Base-by-base conservation (phyloP, 37 sponge, comb jelly and placozoan species). In the Agelas oroides region DNA sequence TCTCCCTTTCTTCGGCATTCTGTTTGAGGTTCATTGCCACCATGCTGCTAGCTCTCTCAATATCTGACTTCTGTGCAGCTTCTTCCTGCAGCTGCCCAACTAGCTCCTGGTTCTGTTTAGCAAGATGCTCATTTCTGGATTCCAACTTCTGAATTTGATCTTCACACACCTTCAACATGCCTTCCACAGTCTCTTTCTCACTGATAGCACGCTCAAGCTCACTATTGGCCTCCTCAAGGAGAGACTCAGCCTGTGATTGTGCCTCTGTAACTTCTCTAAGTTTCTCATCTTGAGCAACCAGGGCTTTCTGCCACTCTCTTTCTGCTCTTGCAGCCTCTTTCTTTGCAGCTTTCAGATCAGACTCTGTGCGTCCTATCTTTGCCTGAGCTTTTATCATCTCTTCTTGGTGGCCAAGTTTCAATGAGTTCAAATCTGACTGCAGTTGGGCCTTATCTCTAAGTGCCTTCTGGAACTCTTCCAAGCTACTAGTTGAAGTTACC, bases 371-470 rank as follows among this genome's bases (percentile, higher is more conserved):
- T 33, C 62, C 52, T 15, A 58, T 34, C 57, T 82, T 89, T n/a
- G 87, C 87, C 33, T 82, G 75, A 61, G 31, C 23, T 55, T 83
- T 86, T 24, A 83, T 41, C 60, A 40, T 19, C 64, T 93, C 90
- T 1, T 78, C 73, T 35, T 93, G 94, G 38, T 86, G 74, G 56
- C 12, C 65, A 5, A 89, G 34, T 62, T 81, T 86, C 57, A 59
- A 55, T 53, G 85, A 37, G 21, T 70, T 85, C 64, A 93, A 60
- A 34, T 93, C 82, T 14, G 81, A 53, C 59, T 89, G 83, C 53
- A 93, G 54, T n/a, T 59, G 41, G 19, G 75, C 34, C 38, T 86
- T 93, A 46, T 83, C 87, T 54, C 79, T 75, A 17, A 79, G 34
- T 0, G 83, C 59, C 66, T 78, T 66, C 25, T 78, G 74, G 27